Conservation (phyloP, 2,888 invertebrate species). For the Bembecia ichneumoniformis region DNA sequence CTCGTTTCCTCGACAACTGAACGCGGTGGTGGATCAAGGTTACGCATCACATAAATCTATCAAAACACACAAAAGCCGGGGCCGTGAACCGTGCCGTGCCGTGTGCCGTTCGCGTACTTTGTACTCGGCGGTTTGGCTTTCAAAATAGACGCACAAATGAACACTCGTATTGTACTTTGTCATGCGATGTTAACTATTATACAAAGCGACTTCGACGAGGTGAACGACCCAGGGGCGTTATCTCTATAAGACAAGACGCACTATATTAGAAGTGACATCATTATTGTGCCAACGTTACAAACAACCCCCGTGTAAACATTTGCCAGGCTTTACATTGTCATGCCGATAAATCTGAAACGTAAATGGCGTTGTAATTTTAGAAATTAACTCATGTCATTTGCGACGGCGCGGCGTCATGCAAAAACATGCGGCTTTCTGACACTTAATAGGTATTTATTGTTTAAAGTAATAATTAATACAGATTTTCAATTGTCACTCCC, state of each 20-base stretch:
- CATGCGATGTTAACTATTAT: slow-evolving; percentile 41
- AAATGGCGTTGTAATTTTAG: no score
- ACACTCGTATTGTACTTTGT: slow-evolving; percentile 42
- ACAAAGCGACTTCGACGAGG: slow-evolving; percentile 36
- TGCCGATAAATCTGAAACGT: no score
- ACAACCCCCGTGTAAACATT: background rate
- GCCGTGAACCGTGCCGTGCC: slow-evolving; percentile 35
- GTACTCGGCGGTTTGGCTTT: slow-evolving; percentile 34
- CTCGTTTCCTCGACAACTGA: slow-evolving; percentile 21
- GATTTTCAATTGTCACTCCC: no score
- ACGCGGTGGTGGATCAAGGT: slow-evolving; percentile 21
- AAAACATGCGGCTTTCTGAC: no score
- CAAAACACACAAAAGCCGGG: slow-evolving; percentile 27
- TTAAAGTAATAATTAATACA: no score
- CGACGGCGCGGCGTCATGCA: no score
- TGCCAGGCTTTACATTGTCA: background rate
- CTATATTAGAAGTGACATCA: slow-evolving; percentile 62
- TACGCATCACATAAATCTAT: slow-evolving; percentile 34
- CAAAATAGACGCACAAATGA: slow-evolving; percentile 40
- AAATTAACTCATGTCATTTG: no score
- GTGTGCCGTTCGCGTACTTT: slow-evolving; percentile 18
- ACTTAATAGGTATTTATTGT: no score
- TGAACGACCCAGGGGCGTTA: slow-evolving; percentile 54
- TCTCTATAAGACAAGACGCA: slow-evolving; percentile 50
- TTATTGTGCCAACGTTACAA: slow-evolving; percentile 42